phyloP scores from a whole-genome alignment of 2,797 vertebrate species.

The Ataeniobius toweri region DNA sequence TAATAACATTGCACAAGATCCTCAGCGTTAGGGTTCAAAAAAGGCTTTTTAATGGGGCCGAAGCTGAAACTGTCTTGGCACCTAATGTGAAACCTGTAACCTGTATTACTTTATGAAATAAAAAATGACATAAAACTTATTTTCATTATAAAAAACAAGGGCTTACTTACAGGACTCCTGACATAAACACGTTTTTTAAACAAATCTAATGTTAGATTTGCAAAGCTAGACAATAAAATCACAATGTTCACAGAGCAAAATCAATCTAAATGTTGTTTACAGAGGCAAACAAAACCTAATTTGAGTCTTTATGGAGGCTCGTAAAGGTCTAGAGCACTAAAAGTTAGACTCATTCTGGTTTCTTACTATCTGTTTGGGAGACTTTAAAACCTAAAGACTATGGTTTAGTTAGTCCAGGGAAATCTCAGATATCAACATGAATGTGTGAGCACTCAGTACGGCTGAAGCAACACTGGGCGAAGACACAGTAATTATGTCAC shows the following conservation, averaged over 20 bases:
- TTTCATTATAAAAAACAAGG: not conserved
- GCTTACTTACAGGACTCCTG: not conserved
- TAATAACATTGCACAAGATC: not conserved
- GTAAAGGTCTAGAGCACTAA: not conserved
- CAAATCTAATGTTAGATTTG: not conserved
- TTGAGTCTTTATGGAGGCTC: not conserved
- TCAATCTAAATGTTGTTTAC: not conserved
- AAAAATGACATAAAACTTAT: not conserved
- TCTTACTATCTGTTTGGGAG: too few species aligned
- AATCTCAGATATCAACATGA: not conserved
- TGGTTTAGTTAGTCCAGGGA: not conserved
- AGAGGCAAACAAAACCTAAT: not conserved
- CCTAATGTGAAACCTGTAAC: not conserved
- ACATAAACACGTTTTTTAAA: not conserved
- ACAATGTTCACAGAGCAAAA: not conserved
- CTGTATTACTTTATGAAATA: too few species aligned
- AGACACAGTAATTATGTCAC: not conserved
- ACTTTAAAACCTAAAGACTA: not conserved
- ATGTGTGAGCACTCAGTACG: not conserved
- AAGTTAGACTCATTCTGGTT: not conserved
- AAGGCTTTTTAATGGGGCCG: not conserved
- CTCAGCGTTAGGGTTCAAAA: not conserved
- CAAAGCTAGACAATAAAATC: not conserved
- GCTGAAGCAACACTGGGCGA: not conserved
- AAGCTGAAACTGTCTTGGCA: not conserved